These are phyloP conservation scores for Papilio protenor DNA, from an alignment of 2,888 invertebrate species.

Conservation along the genomic window DNA sequence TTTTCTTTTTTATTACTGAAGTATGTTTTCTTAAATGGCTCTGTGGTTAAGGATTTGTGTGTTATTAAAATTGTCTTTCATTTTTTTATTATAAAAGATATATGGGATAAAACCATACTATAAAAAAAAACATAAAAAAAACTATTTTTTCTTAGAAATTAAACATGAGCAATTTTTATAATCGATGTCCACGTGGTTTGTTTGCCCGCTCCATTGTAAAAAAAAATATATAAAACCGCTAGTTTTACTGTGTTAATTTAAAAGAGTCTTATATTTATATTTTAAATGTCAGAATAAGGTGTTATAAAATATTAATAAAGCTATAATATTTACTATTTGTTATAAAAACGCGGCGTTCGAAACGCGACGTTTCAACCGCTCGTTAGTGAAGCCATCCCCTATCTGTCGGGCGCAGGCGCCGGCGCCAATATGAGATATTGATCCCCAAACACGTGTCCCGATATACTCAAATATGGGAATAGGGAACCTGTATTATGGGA, in stretches of 20 bases:
- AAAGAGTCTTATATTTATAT: not conserved
- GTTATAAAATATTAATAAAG: not conserved
- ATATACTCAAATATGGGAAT: constrained; percentile 47
- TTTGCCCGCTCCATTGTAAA: no score
- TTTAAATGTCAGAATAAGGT: not conserved
- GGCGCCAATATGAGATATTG: constrained; percentile 77
- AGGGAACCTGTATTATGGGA: constrained; percentile 70
- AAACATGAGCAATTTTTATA: no score
- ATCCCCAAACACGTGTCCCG: constrained; percentile 75
- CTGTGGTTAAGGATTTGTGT: no score
- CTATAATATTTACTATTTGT: not conserved
- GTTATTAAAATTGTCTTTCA: no score
- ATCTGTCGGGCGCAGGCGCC: constrained; percentile 64
- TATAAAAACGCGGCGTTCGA: constrained; percentile 44
- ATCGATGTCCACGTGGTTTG: no score
- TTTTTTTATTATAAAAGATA: no score
- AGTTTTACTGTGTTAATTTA: not conserved
- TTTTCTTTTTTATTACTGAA: not conserved
- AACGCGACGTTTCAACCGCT: constrained; percentile 52
- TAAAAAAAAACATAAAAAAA: no score
- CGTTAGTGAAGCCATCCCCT: constrained; percentile 59
- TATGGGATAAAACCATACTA: no score
- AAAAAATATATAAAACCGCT: no score
- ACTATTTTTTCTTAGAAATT: no score
- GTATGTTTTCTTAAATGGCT: no score